Evolutionary conservation across 2,888 invertebrate species (phyloP).

Genomic region (Pardosa pseudoannulata): DNA sequence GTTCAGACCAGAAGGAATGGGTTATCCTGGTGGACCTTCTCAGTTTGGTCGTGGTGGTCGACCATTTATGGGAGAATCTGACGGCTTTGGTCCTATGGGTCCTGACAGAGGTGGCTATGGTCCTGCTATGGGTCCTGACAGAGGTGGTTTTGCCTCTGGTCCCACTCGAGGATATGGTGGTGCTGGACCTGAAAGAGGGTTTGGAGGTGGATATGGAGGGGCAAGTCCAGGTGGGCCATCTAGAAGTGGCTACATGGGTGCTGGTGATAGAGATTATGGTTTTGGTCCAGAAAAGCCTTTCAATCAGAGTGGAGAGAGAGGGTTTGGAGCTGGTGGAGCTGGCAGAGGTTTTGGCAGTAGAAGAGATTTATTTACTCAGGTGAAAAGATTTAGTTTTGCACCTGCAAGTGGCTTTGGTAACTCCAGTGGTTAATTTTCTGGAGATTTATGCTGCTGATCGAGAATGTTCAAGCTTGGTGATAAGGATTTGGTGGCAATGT

Average conservation of each 20-base stretch:
- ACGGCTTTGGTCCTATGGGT: constrained; percentile 24
- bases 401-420: not conserved
- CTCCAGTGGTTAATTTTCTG: constrained; percentile 21
- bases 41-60: constrained; percentile 28
- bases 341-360: constrained; percentile 22
- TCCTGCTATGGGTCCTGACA: not conserved
- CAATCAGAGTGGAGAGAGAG: constrained; percentile 19
- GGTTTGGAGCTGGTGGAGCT: constrained; percentile 18
- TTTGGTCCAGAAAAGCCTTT: constrained; percentile 22
- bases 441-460: constrained; percentile 7
- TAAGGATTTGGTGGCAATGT: constrained; percentile 23
- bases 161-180: constrained; percentile 29
- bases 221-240: constrained; percentile 23
- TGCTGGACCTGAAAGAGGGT: constrained; percentile 38
- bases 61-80: constrained; percentile 27
- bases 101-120: constrained; percentile 35
- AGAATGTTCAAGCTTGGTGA: constrained; percentile 11
- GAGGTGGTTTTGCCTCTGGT: constrained; percentile 22
- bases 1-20: constrained; percentile 30
- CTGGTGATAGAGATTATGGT: constrained; percentile 23
- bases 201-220: constrained; percentile 13
- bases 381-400: not conserved
- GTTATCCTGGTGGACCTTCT: constrained; percentile 25
- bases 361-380: not conserved
- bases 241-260: not conserved